Percentiles rank a stretch among this genome's conserved stretches.
Conservation (phyloP, 1,140 invertebrate species). For the Sweltsa coloradensis region DNA sequence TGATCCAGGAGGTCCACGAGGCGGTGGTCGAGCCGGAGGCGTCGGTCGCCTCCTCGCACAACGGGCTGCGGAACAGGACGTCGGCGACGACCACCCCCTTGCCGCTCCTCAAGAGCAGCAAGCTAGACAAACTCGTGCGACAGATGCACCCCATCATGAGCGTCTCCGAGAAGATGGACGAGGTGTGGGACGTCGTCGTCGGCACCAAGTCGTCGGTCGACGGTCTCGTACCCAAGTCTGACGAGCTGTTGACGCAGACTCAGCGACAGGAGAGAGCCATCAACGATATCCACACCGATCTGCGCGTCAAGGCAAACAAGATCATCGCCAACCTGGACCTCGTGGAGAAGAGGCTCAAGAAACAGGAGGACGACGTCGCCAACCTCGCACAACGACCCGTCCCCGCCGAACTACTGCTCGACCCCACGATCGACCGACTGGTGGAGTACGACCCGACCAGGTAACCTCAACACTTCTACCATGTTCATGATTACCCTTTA, state of each 20-base stretch:
- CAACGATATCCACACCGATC: constrained; percentile 71
- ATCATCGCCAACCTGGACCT: constrained; percentile 78
- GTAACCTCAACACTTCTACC: too few species aligned
- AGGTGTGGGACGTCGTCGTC: constrained; percentile 78
- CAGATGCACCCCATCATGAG: constrained; percentile 69
- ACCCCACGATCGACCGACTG: constrained; percentile 61
- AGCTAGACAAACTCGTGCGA: constrained; percentile 61
- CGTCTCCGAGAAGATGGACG: constrained; percentile 80
- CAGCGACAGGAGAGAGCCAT: constrained; percentile 77
- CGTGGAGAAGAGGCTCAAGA: constrained; percentile 69
- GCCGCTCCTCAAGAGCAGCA: constrained; percentile 41
- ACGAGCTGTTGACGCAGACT: constrained; percentile 70
- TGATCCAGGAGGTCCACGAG: constrained; percentile 67
- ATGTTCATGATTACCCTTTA: too few species aligned
- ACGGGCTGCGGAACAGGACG: constrained; percentile 32
- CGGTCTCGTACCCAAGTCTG: constrained; percentile 70
- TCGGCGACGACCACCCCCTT: constrained; percentile 37
- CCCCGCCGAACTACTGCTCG: constrained; percentile 54
- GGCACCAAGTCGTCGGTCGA: constrained; percentile 76
- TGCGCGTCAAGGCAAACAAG: constrained; percentile 67
- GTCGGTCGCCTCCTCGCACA: constrained; percentile 5
- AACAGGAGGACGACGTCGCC: constrained; percentile 51
- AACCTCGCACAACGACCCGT: constrained; percentile 53
- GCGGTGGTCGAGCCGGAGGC: constrained; percentile 49
- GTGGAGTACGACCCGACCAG: constrained; percentile 61